Base-by-base conservation (phyloP, 2,797 vertebrate genomes). In the Chelonia mydas region DNA sequence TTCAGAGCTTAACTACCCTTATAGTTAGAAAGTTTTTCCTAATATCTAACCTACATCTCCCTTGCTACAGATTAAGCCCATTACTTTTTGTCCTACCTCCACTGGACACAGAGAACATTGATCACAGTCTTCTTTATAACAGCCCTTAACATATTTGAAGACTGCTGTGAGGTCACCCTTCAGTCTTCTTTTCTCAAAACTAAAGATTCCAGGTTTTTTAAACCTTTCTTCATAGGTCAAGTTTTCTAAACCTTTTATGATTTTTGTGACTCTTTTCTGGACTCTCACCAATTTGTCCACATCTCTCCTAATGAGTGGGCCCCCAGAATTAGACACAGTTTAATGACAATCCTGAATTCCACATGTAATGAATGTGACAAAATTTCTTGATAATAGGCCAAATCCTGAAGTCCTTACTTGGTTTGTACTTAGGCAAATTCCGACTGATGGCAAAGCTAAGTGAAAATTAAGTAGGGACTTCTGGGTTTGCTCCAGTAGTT, bases 341-440 rank as follows among this genome's bases (percentile, higher is more conserved):
- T 84, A 21, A 83, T 53, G 45, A 33, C 1, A 47, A 4, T 50
- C 51, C 9, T 17, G 47, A 80, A 16, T 77, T 5, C 6, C 15
- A 33, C 59, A 76, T 47, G 1, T 13, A 49, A 80, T 5, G 0
- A 61, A 53, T 1, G 0, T 2, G 0, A 4, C 19, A 7, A 4
- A 16, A 49, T 84, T 53, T 51, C 50, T 41, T 41, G 50, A 11
- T 50, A 61, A 41, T 47, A 82, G 57, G 37, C 6, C 87, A 65
- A n/a, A 54, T 7, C 53, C 15, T 31, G 49, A 19, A 37, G n/a
- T 72, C n/a, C 65, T 72, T 23, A 80, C 5, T 7, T 31, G 41
- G 85, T 65, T 91, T 85, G 37, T 3, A 55, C 5, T 81, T 87
- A 33, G 51, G 84, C 82, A 7, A 74, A 27, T 57, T 92, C 77